Evolutionary conservation across 2,113 vertebrate species (phyloP).

Genomic region (Cricetomys ansorgei): DNA sequence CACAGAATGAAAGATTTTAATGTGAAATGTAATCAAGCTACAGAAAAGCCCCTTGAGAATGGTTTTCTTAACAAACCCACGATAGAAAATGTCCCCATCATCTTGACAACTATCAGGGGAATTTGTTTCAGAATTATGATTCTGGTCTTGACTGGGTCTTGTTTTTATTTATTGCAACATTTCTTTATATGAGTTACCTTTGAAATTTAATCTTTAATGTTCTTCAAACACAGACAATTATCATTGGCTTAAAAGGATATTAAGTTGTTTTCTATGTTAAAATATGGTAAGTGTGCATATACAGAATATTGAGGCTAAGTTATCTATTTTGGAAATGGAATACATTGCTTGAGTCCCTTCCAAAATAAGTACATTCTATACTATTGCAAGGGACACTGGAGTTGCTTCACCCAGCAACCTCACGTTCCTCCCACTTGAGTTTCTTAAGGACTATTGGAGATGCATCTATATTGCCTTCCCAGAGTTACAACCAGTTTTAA

Average conservation of each 20-base stretch:
- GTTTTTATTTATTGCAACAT: neutral
- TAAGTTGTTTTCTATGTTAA: constrained; percentile 34
- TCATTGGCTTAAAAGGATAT: constrained; percentile 10
- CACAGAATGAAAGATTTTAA: neutral
- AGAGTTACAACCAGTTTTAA: constrained; percentile 15
- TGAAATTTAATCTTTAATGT: constrained; percentile 25
- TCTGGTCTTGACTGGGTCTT: neutral
- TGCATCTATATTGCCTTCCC: neutral
- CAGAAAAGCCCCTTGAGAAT: neutral
- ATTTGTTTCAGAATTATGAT: constrained; percentile 23
- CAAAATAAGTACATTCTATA: constrained; percentile 35
- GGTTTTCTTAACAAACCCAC: neutral
- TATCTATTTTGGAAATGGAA: neutral
- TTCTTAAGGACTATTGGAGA: constrained; percentile 1
- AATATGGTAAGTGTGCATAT: neutral
- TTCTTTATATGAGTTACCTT: neutral
- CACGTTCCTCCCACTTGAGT: constrained; percentile 5
- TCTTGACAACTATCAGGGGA: constrained; percentile 12
- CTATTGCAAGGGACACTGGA: neutral
- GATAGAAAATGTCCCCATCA: neutral
- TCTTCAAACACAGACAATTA: neutral
- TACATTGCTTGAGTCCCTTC: neutral
- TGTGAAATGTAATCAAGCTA: neutral
- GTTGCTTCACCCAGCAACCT: neutral
- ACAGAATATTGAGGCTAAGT: neutral